Percentiles rank a stretch among this genome's conserved stretches.
Evolutionary conservation across 2,113 vertebrate species (phyloP).

Genomic region (Sylvia atricapilla): DNA sequence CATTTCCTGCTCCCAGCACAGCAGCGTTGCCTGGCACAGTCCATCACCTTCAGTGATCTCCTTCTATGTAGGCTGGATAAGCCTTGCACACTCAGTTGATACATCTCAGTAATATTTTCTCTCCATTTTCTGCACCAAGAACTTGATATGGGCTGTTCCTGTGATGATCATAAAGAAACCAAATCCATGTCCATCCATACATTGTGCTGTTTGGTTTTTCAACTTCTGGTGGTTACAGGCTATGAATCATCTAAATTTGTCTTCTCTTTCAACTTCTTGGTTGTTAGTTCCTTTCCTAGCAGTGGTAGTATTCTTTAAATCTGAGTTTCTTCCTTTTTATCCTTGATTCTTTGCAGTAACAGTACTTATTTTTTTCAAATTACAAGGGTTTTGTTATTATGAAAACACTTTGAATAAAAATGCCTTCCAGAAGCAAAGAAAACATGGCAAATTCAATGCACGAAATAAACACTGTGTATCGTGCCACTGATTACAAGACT

Average conservation of each 20-base stretch:
- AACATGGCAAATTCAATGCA: neutral
- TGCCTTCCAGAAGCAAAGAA: neutral
- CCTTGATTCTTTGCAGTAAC: neutral
- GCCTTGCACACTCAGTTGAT: neutral
- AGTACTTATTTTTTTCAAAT: neutral
- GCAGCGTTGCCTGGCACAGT: neutral
- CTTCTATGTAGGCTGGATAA: neutral
- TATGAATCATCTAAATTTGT: neutral
- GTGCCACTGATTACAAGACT: neutral
- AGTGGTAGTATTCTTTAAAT: neutral
- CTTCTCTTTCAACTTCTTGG: neutral
- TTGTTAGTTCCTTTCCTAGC: neutral
- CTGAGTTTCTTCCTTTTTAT: neutral
- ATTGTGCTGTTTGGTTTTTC: neutral
- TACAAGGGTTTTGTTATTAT: neutral
- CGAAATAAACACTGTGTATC: neutral
- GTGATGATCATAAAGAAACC: neutral
- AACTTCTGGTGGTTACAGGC: neutral
- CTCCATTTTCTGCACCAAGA: neutral
- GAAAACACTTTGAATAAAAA: neutral
- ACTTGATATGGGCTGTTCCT: neutral
- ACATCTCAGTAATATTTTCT: neutral
- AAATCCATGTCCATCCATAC: neutral
- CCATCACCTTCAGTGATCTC: neutral
- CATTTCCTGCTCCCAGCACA: accelerated